Conservation (phyloP, 2,797 vertebrate genomes). For the Geotrypetes seraphini region DNA sequence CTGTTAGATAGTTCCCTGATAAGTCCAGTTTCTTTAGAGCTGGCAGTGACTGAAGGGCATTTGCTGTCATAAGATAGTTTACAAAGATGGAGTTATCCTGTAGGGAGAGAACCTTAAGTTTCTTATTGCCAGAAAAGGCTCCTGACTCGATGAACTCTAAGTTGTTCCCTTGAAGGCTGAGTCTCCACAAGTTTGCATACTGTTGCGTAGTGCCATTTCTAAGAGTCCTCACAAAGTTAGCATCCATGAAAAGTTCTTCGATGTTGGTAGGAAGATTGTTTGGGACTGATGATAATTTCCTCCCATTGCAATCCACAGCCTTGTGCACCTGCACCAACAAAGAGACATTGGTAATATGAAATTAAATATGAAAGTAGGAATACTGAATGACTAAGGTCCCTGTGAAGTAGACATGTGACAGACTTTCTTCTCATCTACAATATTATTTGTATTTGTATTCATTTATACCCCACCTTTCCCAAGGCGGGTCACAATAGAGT, state of each 20-base stretch:
- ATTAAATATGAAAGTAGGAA: too few relatives aligned
- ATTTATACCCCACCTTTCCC: too few relatives aligned
- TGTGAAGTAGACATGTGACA: too few relatives aligned
- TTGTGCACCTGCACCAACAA: conserved; percentile 53
- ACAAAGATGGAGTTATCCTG: conserved; percentile 66
- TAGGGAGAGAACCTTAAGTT: conserved; percentile 59
- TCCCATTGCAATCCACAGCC: conserved; percentile 54
- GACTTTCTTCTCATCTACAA: too few relatives aligned
- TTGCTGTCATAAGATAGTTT: conserved; percentile 50
- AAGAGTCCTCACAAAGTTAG: conserved; percentile 69
- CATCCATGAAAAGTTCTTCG: conserved; percentile 66
- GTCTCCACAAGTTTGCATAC: conserved; percentile 54
- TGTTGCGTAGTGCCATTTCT: conserved; percentile 47
- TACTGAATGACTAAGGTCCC: too few relatives aligned
- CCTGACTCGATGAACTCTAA: conserved; percentile 48
- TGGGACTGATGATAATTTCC: conserved; percentile 54
- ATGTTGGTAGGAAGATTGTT: conserved; percentile 39
- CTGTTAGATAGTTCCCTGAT: conserved; percentile 70
- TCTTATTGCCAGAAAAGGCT: conserved; percentile 51
- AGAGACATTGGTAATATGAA: not conserved
- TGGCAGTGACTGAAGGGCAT: conserved; percentile 53
- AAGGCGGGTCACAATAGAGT: too few relatives aligned
- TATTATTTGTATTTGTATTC: too few relatives aligned
- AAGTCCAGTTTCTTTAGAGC: conserved; percentile 66
- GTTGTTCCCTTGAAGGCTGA: conserved; percentile 64